Conservation (phyloP, 2,113 vertebrate species). For the Strix uralensis region DNA sequence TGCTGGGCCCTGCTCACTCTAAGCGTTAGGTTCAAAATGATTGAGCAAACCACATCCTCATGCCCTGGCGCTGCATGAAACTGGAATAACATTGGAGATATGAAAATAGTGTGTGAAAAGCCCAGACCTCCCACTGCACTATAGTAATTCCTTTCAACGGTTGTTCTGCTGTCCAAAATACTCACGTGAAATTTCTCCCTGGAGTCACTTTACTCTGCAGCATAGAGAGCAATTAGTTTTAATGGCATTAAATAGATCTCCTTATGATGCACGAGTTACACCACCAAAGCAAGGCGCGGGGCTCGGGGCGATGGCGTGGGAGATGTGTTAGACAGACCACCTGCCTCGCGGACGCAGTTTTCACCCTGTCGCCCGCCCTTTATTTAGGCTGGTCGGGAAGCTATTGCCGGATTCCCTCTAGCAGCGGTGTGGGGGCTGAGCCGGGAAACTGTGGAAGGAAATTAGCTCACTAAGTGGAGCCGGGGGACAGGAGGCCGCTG, state of each 20-base stretch:
- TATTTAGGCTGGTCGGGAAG: background rate
- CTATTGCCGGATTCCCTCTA: fast-evolving
- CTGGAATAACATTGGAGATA: background rate
- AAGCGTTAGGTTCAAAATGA: background rate
- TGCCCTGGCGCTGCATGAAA: background rate
- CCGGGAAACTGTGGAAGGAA: background rate
- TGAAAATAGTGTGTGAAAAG: background rate
- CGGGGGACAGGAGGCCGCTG: background rate
- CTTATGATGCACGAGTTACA: background rate
- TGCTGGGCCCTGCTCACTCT: background rate
- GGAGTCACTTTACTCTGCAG: background rate
- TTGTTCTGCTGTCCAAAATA: background rate
- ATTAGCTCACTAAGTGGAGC: background rate
- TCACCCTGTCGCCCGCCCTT: background rate
- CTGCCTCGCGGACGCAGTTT: background rate
- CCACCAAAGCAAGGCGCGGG: background rate
- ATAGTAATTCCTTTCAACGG: background rate
- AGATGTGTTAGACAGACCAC: background rate
- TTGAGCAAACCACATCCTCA: slow-evolving; percentile 40
- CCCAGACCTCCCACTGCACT: slow-evolving; percentile 36
- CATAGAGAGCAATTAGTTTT: slow-evolving; percentile 1
- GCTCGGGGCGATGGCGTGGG: background rate
- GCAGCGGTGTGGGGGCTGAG: background rate
- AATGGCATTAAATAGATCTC: background rate
- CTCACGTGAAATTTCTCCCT: background rate